phyloP scores from a whole-genome alignment of 2,113 vertebrate genomes.

The Budorcas taxicolor region DNA sequence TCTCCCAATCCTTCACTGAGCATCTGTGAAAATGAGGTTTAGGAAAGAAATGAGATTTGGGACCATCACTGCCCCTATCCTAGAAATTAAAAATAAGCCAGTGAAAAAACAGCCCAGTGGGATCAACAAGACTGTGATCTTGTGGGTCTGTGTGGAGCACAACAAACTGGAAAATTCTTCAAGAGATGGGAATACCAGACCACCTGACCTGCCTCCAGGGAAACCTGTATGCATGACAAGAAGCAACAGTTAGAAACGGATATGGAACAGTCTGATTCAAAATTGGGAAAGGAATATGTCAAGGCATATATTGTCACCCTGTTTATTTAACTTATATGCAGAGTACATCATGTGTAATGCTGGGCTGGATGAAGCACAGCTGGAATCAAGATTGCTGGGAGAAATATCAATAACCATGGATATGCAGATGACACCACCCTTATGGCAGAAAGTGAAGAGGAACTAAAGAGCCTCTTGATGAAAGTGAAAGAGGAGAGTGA shows the following conservation, averaged over 20 bases:
- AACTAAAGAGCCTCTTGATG: neutral
- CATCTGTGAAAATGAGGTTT: constrained; percentile 18
- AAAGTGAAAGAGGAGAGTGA: neutral
- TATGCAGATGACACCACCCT: neutral
- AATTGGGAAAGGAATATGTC: neutral
- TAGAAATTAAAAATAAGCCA: constrained; percentile 58
- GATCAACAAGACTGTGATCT: neutral
- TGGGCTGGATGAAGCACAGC: neutral
- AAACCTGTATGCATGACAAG: neutral
- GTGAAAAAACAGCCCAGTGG: neutral
- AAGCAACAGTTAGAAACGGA: neutral
- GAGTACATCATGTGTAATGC: neutral
- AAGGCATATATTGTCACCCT: neutral
- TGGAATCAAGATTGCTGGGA: neutral
- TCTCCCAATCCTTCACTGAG: neutral
- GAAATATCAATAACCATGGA: neutral
- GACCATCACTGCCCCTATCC: neutral
- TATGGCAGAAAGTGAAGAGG: neutral
- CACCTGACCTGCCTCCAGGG: neutral
- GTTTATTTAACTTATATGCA: neutral
- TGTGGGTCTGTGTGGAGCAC: neutral
- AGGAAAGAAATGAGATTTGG: constrained; percentile 55
- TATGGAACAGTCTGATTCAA: neutral
- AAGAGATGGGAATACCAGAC: neutral
- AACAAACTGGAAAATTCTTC: neutral